Evolutionary conservation across 2,113 vertebrate species (phyloP), one percentile per base, ranked within the genome.

Genomic region (Malurus alboscapulatus): DNA sequence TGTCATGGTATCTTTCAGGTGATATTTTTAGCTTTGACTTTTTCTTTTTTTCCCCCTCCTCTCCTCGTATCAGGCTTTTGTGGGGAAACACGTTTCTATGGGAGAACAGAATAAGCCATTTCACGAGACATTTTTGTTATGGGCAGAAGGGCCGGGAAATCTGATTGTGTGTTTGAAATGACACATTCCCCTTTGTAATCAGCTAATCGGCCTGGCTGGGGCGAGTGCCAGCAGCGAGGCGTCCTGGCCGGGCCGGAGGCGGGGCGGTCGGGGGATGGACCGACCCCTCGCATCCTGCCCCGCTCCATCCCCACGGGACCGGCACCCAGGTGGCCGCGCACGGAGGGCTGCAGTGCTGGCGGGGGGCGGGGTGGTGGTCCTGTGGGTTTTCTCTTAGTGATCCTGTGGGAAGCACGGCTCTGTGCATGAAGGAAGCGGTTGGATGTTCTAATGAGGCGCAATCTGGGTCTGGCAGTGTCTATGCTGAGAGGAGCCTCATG

Each of bases 1-100:
- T 92, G 83, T 76, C 34, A 2, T 93, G 88, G 50, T 93, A 81
- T 95, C 87, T 91, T 87, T 93, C 19, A 26, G 87, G 20, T 59
- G 74, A 36, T 95, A 96, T 96, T 96, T 96, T 97, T 97, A 96
- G 96, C 84, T 96, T 91, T 92, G 78, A 25, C 27, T 95, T 88
- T 34, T 74, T 30, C 19, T 26, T 12, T 47, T 50, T 24, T 9
- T 4, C 1, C 14, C 15, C 13, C 12, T 26, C 27, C 10, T 29
- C 20, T 10, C 59, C 51, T 40, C 5, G 6, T 67, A 58, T 89
- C 85, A 68, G 73, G 85, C 84, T 95, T 84, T 80, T 65, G 89
- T 92, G 87, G 75, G 71, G 92, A 95, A 87, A 40, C 54, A 30
- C 30, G 8, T 93, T 91, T 96, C 90, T 83, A 77, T 66, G 72